A percentile compares a stretch with the other conserved stretches of the same genome.
These are phyloP conservation scores for Acromyrmex echinatior DNA, from an alignment of 1,140 invertebrate species.

Conservation along the genomic window DNA sequence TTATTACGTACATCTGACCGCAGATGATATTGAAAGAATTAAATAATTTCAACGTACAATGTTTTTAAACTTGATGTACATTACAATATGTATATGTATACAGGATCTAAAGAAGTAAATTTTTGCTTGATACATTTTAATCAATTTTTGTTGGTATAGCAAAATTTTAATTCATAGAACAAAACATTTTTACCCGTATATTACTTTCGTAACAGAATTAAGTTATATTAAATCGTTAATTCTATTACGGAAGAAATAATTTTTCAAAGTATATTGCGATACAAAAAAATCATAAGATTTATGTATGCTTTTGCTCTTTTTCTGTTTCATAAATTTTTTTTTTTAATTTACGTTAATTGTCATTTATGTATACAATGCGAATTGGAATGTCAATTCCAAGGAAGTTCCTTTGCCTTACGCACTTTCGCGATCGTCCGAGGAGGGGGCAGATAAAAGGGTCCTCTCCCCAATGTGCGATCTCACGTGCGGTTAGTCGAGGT, in stretches of 20 bases:
- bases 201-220: background rate
- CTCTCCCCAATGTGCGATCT: constrained; percentile 19
- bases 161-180: too few relatives aligned
- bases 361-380: background rate
- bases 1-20: too few relatives aligned
- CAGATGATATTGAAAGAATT: too few relatives aligned
- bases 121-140: too few relatives aligned
- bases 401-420: background rate
- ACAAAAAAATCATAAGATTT: background rate
- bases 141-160: too few relatives aligned
- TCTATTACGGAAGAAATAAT: background rate
- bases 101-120: too few relatives aligned
- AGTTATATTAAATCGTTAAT: background rate
- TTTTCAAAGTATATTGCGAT: background rate
- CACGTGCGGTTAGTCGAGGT: constrained; percentile 67
- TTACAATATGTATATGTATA: too few relatives aligned
- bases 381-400: background rate
- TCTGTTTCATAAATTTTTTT: background rate
- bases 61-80: too few relatives aligned
- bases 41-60: too few relatives aligned
- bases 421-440: background rate
- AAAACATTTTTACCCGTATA: background rate
- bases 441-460: constrained; percentile 1
- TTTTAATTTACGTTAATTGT: background rate
- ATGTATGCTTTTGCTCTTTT: background rate